These are phyloP conservation scores for Axinella damicornis DNA, from an alignment of 37 sponge, comb jelly and placozoan species.

Conservation along the genomic window DNA sequence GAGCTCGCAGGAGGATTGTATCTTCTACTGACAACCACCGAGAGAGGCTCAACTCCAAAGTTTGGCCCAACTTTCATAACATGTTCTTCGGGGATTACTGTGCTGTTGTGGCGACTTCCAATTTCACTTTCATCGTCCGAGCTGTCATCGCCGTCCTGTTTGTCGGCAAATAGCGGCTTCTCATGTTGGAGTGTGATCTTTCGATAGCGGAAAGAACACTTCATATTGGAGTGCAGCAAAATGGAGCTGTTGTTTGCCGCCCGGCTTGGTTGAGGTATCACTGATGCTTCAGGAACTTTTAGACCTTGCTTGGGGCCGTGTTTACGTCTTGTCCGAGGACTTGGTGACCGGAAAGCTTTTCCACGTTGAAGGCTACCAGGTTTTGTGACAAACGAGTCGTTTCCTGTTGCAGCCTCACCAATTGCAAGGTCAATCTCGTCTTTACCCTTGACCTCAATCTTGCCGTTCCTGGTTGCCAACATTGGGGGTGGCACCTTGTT, in stretches of 20 bases:
- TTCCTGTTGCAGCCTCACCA: no score
- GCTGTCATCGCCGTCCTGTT: neutral
- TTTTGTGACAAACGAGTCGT: no score
- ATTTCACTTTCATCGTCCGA: neutral
- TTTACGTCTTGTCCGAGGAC: neutral
- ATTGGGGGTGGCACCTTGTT: no score
- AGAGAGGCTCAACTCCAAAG: neutral
- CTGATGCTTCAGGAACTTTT: no score
- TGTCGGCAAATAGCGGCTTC: slow-evolving; percentile 33
- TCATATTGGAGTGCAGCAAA: slow-evolving; percentile 35
- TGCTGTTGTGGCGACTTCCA: neutral
- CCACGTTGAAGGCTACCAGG: neutral
- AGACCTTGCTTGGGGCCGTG: no score
- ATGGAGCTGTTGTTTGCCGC: neutral
- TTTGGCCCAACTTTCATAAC: neutral
- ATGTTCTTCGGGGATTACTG: neutral
- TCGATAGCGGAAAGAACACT: slow-evolving; percentile 34
- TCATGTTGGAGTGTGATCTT: slow-evolving; percentile 44
- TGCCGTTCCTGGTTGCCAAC: no score
- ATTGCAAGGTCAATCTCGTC: no score
- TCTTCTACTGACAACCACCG: no score
- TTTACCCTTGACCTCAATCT: neutral
- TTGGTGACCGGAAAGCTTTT: neutral
- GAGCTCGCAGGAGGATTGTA: neutral
- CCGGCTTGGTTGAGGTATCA: no score